Percentiles rank a stretch among this genome's conserved stretches.
These are phyloP conservation scores for Ostrea denselamellosa DNA, from an alignment of 1,140 invertebrate species.

Conservation along the genomic window DNA sequence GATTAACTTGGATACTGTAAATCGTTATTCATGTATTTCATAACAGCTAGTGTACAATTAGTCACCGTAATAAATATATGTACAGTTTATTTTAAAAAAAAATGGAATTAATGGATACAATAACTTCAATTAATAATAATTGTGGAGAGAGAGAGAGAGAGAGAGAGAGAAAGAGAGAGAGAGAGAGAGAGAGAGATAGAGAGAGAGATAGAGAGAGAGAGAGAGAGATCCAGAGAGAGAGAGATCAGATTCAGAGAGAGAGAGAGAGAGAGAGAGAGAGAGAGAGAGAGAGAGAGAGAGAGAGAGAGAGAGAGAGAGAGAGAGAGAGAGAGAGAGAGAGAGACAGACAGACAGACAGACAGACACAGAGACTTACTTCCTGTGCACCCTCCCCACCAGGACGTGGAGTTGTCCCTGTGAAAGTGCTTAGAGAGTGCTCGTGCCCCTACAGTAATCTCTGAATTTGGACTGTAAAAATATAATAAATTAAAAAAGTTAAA, in stretches of 20 bases:
- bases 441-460: slow-evolving; percentile 72
- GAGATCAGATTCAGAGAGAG: no score
- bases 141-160: not conserved
- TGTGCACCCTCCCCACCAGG: slow-evolving; percentile 75
- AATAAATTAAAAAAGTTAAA: not conserved
- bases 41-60: no score
- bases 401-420: slow-evolving; percentile 71
- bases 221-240: no score
- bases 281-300: slow-evolving; percentile 32
- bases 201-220: slow-evolving; percentile 27
- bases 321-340: not conserved
- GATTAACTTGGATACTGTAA: no score
- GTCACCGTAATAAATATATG: no score
- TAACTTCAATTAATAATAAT: not conserved
- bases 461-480: slow-evolving; percentile 59
- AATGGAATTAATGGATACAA: no score
- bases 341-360: not conserved
- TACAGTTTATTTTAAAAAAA: no score
- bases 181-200: not conserved
- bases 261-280: not conserved
- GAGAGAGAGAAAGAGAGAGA: not conserved
- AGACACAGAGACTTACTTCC: slow-evolving; percentile 67
- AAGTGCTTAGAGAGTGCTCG: slow-evolving; percentile 75
- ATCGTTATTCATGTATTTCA: no score
- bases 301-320: not conserved